Conservation (phyloP, 2,888 invertebrate genomes). For the Pandemis corylana region DNA sequence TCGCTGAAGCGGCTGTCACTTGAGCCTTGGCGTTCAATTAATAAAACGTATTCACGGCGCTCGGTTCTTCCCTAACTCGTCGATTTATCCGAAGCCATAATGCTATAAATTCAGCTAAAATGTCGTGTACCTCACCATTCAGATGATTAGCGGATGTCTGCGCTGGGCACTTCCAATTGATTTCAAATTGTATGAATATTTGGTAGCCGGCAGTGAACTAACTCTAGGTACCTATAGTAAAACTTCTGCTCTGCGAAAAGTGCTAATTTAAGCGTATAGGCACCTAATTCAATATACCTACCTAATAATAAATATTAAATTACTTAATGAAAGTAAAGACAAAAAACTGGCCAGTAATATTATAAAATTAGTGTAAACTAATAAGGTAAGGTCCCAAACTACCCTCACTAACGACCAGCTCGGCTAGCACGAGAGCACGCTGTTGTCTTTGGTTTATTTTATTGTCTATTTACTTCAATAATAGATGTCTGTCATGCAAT, state of each 20-base stretch:
- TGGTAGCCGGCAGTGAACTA: background rate
- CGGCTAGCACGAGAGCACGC: too few relatives aligned
- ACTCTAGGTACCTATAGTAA: too few relatives aligned
- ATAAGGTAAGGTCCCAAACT: too few relatives aligned
- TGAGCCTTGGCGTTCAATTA: constrained; percentile 38
- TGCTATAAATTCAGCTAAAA: constrained; percentile 47
- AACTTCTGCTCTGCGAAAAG: background rate
- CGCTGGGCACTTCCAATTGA: constrained; percentile 41
- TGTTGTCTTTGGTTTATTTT: too few relatives aligned
- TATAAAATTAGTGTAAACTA: too few relatives aligned
- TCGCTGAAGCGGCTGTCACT: constrained; percentile 38
- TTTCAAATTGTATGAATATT: constrained; percentile 30
- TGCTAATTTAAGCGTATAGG: background rate
- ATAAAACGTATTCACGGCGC: constrained; percentile 37
- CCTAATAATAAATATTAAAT: too few relatives aligned
- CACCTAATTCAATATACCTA: too few relatives aligned
- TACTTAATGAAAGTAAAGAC: too few relatives aligned
- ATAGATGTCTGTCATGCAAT: too few relatives aligned
- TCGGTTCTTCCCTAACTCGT: constrained; percentile 41
- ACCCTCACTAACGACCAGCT: too few relatives aligned
- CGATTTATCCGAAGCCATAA: constrained; percentile 36
- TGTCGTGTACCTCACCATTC: constrained; percentile 44
- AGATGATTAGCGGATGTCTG: constrained; percentile 48
- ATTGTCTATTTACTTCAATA: too few relatives aligned
- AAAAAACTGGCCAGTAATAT: too few relatives aligned